Conservation (phyloP, 2,113 vertebrate genomes). For the Malurus alboscapulatus region DNA sequence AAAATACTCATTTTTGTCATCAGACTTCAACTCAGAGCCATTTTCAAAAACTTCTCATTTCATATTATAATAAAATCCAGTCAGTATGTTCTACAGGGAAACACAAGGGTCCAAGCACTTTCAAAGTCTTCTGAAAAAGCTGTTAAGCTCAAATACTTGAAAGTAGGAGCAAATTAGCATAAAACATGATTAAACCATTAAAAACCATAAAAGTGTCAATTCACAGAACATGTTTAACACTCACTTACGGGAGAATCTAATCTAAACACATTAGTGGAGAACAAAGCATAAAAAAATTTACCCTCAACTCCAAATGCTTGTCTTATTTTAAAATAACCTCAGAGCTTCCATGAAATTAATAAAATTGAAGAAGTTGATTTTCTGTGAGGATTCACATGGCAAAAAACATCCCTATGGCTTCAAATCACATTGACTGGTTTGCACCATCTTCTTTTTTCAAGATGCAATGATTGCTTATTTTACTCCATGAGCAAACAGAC, state of each 20-base stretch:
- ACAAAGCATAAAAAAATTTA: background rate
- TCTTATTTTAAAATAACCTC: background rate
- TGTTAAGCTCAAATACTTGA: background rate
- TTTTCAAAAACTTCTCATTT: background rate
- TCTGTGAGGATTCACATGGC: background rate
- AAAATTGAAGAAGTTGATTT: background rate
- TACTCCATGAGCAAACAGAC: background rate
- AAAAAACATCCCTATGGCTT: background rate
- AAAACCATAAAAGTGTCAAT: background rate
- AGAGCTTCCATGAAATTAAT: background rate
- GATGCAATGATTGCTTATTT: background rate
- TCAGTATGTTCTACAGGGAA: background rate
- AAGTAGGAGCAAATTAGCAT: background rate
- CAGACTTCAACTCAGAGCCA: background rate
- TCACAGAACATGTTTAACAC: background rate
- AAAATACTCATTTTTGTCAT: background rate
- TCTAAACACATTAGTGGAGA: background rate
- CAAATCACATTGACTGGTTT: background rate
- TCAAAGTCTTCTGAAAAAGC: background rate
- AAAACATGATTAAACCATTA: background rate
- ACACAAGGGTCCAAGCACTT: background rate
- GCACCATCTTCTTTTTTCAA: background rate
- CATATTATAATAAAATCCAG: background rate
- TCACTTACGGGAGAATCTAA: background rate
- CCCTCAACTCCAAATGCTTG: background rate